Evolutionary conservation across 2,888 invertebrate species (phyloP).

Genomic region (Drosophila kambysellisi): DNA sequence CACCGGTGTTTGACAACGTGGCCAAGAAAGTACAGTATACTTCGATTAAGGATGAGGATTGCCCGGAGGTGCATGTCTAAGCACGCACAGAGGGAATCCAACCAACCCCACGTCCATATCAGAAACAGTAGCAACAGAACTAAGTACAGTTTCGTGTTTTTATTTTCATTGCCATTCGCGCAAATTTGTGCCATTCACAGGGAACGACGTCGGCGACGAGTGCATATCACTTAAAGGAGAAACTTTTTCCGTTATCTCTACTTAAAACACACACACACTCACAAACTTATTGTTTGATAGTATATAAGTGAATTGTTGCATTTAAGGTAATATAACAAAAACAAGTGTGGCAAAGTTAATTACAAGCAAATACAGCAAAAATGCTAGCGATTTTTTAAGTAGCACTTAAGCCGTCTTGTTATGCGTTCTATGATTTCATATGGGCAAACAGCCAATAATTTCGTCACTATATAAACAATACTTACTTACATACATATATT

Average conservation of each 20-base stretch:
- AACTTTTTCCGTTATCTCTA: constrained; percentile 35
- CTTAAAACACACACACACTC: constrained; percentile 21
- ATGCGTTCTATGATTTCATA: constrained; percentile 63
- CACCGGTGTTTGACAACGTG: constrained; percentile 88
- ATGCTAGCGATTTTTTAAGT: constrained; percentile 69
- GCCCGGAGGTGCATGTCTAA: constrained; percentile 85
- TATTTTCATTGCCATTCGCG: constrained; percentile 70
- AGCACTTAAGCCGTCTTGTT: constrained; percentile 65
- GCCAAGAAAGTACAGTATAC: constrained; percentile 91
- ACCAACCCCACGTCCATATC: constrained; percentile 47
- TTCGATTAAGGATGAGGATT: constrained; percentile 88
- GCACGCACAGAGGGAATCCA: not conserved
- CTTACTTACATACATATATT: constrained; percentile 53
- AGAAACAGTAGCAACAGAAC: constrained; percentile 34
- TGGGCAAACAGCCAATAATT: constrained; percentile 32
- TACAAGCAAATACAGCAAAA: constrained; percentile 57
- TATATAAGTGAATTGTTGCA: constrained; percentile 73
- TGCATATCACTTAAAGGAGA: constrained; percentile 50
- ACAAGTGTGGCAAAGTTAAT: constrained; percentile 45
- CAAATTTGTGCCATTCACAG: constrained; percentile 73
- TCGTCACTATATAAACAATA: constrained; percentile 49
- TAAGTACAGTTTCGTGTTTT: constrained; percentile 34
- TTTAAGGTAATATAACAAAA: constrained; percentile 55
- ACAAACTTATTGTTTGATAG: constrained; percentile 69
- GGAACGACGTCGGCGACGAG: constrained; percentile 40